These are phyloP conservation scores for Poecile atricapillus DNA, from an alignment of 2,113 vertebrate genomes.

Conservation along the genomic window DNA sequence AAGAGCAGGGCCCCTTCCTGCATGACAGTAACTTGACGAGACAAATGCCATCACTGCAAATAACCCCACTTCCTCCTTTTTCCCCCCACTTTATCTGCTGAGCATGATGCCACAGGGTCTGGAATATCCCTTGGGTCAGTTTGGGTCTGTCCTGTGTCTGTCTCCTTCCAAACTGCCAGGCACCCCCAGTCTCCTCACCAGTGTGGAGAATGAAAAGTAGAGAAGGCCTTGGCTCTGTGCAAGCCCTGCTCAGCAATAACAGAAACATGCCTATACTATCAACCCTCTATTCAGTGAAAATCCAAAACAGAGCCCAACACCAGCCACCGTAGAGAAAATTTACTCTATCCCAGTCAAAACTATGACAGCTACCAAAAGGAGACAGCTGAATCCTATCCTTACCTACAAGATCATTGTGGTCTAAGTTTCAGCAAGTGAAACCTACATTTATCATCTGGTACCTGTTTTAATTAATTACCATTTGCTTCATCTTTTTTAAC, in stretches of 20 bases:
- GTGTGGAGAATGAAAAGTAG: neutral
- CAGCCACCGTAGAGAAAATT: neutral
- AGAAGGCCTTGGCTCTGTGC: neutral
- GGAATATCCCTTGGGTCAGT: too few relatives aligned
- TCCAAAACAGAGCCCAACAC: neutral
- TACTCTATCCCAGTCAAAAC: neutral
- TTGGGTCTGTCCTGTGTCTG: neutral
- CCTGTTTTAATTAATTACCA: neutral
- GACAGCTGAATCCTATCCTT: neutral
- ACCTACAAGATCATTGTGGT: neutral
- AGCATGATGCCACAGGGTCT: neutral
- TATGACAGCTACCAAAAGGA: neutral
- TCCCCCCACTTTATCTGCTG: neutral
- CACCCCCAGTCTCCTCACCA: neutral
- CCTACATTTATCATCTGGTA: neutral
- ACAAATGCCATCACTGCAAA: neutral
- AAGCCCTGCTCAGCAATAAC: neutral
- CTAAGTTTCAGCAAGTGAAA: neutral
- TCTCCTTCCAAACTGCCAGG: fast-evolving
- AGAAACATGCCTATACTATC: neutral
- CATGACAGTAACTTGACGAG: neutral
- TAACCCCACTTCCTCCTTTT: neutral
- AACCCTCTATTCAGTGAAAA: neutral
- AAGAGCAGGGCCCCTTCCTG: neutral
- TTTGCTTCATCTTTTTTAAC: neutral